These are phyloP conservation scores for Cepaea nemoralis DNA, from an alignment of 1,140 invertebrate species.

Conservation along the genomic window DNA sequence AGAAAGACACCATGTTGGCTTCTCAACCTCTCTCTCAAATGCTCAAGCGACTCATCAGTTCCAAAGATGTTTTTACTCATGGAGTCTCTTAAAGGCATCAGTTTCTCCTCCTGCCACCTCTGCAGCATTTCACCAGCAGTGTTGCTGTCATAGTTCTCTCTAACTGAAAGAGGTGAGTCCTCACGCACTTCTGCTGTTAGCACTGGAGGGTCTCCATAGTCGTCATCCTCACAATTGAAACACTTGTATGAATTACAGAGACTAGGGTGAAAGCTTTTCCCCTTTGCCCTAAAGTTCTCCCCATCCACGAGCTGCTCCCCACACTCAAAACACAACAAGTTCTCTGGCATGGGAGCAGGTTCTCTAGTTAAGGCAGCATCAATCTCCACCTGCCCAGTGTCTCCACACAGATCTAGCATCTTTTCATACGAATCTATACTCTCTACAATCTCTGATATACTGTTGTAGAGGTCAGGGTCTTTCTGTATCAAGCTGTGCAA, in stretches of 20 bases:
- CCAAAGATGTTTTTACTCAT: slow-evolving; percentile 5
- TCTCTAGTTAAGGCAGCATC: slow-evolving; percentile 28
- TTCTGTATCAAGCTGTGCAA: slow-evolving; percentile 33
- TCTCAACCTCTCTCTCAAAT: slow-evolving; percentile 19
- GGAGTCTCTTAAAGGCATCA: not conserved
- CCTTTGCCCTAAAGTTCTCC: slow-evolving; percentile 20
- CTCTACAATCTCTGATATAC: slow-evolving; percentile 37
- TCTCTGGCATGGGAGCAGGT: slow-evolving; percentile 17
- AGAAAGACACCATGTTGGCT: slow-evolving; percentile 27
- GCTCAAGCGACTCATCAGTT: slow-evolving; percentile 14
- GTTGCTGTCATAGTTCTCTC: not conserved
- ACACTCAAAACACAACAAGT: slow-evolving; percentile 38
- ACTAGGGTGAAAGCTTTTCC: not conserved
- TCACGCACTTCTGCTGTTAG: slow-evolving; percentile 1
- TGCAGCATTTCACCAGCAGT: not conserved
- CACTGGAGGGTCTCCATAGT: slow-evolving; percentile 33
- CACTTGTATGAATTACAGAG: slow-evolving; percentile 26
- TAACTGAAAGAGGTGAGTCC: not conserved
- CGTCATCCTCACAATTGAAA: slow-evolving; percentile 35
- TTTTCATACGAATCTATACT: slow-evolving; percentile 40
- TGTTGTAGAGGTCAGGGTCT: slow-evolving; percentile 25
- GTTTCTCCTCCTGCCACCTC: not conserved
- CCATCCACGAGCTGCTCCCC: slow-evolving; percentile 34
- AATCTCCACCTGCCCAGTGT: slow-evolving; percentile 18
- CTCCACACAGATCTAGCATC: slow-evolving; percentile 37